Evolutionary conservation across 1,140 invertebrate genomes (phyloP).

Genomic region (Bactericera cockerelli): DNA sequence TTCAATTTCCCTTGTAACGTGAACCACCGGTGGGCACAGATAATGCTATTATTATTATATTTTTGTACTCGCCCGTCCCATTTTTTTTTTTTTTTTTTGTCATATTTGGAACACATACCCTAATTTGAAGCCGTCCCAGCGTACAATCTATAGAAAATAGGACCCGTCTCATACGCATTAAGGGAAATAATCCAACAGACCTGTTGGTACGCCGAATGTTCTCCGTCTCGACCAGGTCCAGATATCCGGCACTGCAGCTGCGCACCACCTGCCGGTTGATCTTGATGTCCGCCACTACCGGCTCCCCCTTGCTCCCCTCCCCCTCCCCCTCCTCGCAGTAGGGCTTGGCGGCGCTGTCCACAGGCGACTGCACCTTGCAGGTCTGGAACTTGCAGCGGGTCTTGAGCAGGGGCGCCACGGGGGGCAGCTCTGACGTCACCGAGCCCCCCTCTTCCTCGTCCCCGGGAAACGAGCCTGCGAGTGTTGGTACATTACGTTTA

Average conservation of each 20-base stretch:
- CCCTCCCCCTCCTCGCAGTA: constrained; percentile 7
- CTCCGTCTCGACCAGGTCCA: constrained; percentile 58
- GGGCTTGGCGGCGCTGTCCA: neutral
- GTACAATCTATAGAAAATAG: too few relatives aligned
- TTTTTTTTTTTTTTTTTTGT: too few relatives aligned
- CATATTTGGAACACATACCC: too few relatives aligned
- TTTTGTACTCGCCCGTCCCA: too few relatives aligned
- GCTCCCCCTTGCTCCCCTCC: constrained; percentile 2
- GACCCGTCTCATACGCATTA: too few relatives aligned
- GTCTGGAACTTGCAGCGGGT: constrained; percentile 15
- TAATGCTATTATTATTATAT: too few relatives aligned
- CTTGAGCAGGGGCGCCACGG: constrained; percentile 18
- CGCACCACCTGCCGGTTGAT: constrained; percentile 26
- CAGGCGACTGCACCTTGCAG: neutral
- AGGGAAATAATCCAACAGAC: too few relatives aligned
- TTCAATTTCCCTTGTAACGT: too few relatives aligned
- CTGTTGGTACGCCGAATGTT: neutral
- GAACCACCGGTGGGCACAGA: too few relatives aligned
- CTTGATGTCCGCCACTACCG: constrained; percentile 11
- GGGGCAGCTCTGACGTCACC: constrained; percentile 8
- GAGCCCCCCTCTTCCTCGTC: neutral
- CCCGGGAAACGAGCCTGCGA: neutral
- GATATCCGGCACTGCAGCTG: constrained; percentile 68
- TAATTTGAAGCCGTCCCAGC: too few relatives aligned
- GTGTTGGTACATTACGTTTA: neutral